phyloP scores from a whole-genome alignment of 2,797 vertebrate species.

The Muscicapa striata region DNA sequence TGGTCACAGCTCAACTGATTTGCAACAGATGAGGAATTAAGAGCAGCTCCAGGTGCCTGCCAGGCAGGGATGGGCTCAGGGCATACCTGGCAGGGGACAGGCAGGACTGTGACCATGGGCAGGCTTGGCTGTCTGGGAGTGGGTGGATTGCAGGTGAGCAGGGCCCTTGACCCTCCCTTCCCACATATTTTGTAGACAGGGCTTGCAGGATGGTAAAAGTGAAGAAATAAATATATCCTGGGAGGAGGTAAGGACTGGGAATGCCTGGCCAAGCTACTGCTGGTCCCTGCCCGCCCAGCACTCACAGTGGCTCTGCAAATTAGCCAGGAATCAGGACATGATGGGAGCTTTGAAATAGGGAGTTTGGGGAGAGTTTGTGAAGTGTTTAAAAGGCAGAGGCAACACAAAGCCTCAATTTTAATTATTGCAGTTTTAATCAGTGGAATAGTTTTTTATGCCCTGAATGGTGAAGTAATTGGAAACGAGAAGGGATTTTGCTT shows the following conservation, averaged over 20 bases:
- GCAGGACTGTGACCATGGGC: background rate
- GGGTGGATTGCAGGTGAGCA: background rate
- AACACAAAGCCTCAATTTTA: slow-evolving; percentile 31
- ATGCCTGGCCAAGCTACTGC: background rate
- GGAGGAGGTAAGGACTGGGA: background rate
- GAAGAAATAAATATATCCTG: background rate
- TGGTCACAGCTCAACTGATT: accelerated
- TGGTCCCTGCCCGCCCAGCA: background rate
- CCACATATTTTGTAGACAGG: accelerated
- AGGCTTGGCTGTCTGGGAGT: background rate
- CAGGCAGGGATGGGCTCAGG: background rate
- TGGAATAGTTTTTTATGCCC: background rate
- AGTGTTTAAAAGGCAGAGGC: slow-evolving; percentile 25
- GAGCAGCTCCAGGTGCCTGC: background rate
- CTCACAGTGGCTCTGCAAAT: background rate
- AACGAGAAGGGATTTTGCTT: background rate
- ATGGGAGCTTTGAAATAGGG: background rate
- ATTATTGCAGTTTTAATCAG: slow-evolving; percentile 47
- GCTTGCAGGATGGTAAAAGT: background rate
- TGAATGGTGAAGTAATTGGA: slow-evolving; percentile 33
- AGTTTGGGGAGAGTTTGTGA: background rate
- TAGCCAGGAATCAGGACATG: background rate
- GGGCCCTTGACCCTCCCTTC: background rate
- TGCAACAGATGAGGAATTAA: accelerated
- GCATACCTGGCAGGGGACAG: background rate